A percentile compares a stretch with the other conserved stretches of the same genome.
phyloP scores from a whole-genome alignment of 2,113 vertebrate genomes.

The Pygoscelis antarcticus region DNA sequence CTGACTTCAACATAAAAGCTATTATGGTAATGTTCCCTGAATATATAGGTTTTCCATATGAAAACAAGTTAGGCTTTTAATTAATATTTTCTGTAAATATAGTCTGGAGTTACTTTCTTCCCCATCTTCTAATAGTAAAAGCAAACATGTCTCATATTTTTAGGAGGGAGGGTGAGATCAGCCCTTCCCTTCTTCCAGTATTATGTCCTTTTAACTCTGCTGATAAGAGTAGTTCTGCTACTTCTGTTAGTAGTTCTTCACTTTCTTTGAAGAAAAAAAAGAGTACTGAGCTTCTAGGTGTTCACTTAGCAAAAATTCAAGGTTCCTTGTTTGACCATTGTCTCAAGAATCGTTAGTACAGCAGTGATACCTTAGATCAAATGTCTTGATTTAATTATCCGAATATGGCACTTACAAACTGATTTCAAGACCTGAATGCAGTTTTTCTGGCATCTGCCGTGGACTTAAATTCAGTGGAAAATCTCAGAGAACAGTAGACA shows the following conservation, averaged over 20 bases:
- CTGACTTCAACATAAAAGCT: neutral
- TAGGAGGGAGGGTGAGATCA: accelerated
- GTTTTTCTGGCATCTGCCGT: neutral
- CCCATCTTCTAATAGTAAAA: neutral
- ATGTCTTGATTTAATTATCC: neutral
- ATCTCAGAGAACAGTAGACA: neutral
- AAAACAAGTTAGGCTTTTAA: slow-evolving; percentile 1
- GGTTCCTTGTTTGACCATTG: neutral
- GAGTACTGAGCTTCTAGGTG: neutral
- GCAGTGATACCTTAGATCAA: neutral
- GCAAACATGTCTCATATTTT: neutral
- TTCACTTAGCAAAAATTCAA: neutral
- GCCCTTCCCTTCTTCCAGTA: neutral
- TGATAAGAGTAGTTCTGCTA: neutral
- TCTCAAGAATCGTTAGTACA: neutral
- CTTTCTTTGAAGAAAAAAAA: neutral
- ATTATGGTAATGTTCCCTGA: neutral
- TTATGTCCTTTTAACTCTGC: neutral
- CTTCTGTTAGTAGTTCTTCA: neutral
- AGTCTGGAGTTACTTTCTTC: neutral
- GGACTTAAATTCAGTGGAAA: neutral
- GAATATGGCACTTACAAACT: neutral
- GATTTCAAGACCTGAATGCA: neutral
- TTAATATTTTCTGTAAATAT: slow-evolving; percentile 6
- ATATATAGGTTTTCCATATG: neutral